phyloP scores from a whole-genome alignment of 2,113 vertebrate genomes.

The Plecturocebus donacophilus region DNA sequence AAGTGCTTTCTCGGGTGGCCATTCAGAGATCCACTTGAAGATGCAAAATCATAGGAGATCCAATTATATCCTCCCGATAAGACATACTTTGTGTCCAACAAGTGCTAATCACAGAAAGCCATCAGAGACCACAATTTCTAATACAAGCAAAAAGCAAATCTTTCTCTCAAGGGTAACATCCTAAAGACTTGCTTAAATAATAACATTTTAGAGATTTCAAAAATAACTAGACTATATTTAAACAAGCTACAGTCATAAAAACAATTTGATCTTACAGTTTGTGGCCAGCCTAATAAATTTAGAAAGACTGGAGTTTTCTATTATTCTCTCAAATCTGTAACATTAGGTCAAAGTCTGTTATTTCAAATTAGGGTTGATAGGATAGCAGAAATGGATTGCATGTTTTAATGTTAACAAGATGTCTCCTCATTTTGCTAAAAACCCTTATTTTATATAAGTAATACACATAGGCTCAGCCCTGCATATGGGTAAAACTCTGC shows the following conservation, averaged over 20 bases:
- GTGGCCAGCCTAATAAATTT: not conserved
- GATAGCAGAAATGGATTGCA: not conserved
- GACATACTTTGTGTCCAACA: constrained; percentile 48
- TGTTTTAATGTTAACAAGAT: not conserved
- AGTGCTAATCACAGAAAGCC: constrained; percentile 58
- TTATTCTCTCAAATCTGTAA: not conserved
- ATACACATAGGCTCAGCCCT: not conserved
- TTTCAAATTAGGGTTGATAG: not conserved
- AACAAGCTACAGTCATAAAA: constrained; percentile 3
- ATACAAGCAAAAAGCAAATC: constrained; percentile 41
- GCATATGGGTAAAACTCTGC: not conserved
- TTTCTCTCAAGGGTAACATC: constrained; percentile 23
- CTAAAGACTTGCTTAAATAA: constrained; percentile 34
- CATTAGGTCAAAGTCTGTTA: not conserved
- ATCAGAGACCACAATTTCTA: constrained; percentile 33
- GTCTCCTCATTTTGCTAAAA: not conserved
- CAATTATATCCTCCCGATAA: constrained; percentile 57
- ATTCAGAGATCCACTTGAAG: constrained; percentile 63
- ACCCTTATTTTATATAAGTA: not conserved
- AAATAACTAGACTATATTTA: constrained; percentile 28
- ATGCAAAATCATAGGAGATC: constrained; percentile 7
- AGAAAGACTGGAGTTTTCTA: not conserved
- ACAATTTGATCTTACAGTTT: not conserved
- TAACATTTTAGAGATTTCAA: constrained; percentile 18
- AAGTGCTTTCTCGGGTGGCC: constrained; percentile 63